A percentile compares a stretch with the other conserved stretches of the same genome.
These are phyloP conservation scores for Rotaria macrura DNA, from an alignment of 2,888 invertebrate genomes.

Conservation along the genomic window DNA sequence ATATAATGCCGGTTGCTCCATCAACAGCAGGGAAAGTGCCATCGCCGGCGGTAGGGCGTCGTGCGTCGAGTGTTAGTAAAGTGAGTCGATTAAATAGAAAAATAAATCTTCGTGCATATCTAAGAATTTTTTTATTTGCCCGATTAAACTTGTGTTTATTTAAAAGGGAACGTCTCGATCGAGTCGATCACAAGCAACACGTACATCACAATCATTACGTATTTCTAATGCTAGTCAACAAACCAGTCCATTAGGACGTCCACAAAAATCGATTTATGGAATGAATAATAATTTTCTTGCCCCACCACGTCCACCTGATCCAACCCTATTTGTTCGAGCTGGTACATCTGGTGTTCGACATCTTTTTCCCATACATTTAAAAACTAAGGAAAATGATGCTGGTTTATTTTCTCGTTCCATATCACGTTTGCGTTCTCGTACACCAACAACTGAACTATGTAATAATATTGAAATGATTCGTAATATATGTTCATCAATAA, in stretches of 20 bases:
- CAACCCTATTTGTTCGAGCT: background rate
- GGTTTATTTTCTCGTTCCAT: background rate
- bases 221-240: background rate
- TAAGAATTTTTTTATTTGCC: background rate
- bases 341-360: constrained; percentile 5
- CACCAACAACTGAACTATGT: background rate
- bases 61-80: background rate
- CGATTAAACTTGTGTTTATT: background rate
- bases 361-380: background rate
- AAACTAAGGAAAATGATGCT: background rate
- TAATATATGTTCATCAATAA: background rate
- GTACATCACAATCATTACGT: background rate
- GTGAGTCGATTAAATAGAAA: background rate
- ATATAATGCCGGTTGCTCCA: background rate
- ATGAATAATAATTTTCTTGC: background rate
- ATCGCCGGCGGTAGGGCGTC: background rate
- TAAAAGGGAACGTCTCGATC: background rate
- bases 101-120: background rate
- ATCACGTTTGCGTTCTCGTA: constrained; percentile 8
- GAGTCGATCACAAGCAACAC: background rate
- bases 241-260: background rate
- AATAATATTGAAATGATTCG: constrained; percentile 9
- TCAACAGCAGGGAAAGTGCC: background rate
- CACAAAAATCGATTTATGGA: background rate
- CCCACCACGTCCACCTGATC: constrained; percentile 13